phyloP scores from a whole-genome alignment of 1,140 invertebrate species.

The Sitodiplosis mosellana region DNA sequence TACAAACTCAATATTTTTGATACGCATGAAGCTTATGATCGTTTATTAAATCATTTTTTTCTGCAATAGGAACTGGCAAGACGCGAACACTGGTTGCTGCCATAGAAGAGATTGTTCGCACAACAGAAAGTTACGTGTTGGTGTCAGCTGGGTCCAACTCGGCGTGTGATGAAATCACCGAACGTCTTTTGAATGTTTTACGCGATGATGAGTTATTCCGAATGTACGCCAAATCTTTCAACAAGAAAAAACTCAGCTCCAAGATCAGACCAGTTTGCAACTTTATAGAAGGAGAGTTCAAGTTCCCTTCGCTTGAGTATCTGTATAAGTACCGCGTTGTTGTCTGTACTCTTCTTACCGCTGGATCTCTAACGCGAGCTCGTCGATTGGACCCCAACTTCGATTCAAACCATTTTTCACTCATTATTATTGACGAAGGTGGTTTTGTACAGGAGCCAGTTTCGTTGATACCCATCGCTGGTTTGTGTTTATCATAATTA shows the following conservation, averaged over 20 bases:
- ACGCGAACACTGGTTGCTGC: slow-evolving; percentile 60
- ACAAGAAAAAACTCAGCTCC: slow-evolving; percentile 14
- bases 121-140: slow-evolving; percentile 33
- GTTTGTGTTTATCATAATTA: slow-evolving; percentile 8
- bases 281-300: slow-evolving; percentile 8
- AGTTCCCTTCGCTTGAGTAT: slow-evolving; percentile 14
- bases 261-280: too few relatives aligned
- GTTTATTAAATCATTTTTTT: too few relatives aligned
- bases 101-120: slow-evolving; percentile 30
- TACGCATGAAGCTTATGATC: too few relatives aligned
- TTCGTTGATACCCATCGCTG: slow-evolving; percentile 39
- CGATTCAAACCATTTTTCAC: slow-evolving; percentile 45
- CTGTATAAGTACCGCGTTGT: slow-evolving; percentile 19
- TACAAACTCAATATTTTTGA: too few relatives aligned
- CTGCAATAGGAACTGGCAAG: slow-evolving; percentile 57
- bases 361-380: slow-evolving; percentile 44
- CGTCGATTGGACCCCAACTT: slow-evolving; percentile 26
- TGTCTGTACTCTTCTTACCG: slow-evolving; percentile 13
- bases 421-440: slow-evolving; percentile 75
- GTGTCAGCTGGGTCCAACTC: slow-evolving; percentile 57
- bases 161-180: slow-evolving; percentile 52
- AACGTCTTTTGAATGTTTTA: slow-evolving; percentile 26
- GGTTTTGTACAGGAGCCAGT: slow-evolving; percentile 68
- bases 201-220: slow-evolving; percentile 18
- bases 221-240: slow-evolving; percentile 25